A percentile compares a stretch with the other conserved stretches of the same genome.
Evolutionary conservation across 92 coral and sea anemone species (phyloP).

Genomic region (Phenganax marumi): DNA sequence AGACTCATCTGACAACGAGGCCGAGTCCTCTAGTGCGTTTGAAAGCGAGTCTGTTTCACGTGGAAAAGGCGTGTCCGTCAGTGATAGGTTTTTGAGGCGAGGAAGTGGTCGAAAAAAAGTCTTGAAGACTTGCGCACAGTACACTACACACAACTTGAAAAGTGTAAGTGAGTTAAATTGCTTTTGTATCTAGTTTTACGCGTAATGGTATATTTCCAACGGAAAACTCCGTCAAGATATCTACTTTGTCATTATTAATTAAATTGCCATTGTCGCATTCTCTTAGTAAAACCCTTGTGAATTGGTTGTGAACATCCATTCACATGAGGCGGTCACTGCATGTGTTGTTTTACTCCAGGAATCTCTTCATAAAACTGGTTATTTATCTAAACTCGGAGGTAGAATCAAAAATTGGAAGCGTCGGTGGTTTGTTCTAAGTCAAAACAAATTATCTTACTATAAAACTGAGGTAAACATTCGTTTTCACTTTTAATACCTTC

Average conservation of each 20-base stretch:
- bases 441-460: slow-evolving; percentile 89
- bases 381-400: slow-evolving; percentile 91
- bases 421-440: slow-evolving; percentile 88
- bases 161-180: slow-evolving; percentile 57
- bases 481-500: background rate
- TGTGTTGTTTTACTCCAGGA: slow-evolving; percentile 54
- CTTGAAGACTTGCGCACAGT: slow-evolving; percentile 91
- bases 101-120: slow-evolving; percentile 61
- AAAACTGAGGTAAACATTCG: slow-evolving; percentile 65
- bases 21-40: background rate
- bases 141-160: slow-evolving; percentile 91
- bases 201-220: background rate
- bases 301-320: background rate
- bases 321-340: background rate
- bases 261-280: background rate
- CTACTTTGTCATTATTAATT: background rate
- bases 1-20: slow-evolving; percentile 88
- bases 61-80: slow-evolving; percentile 22
- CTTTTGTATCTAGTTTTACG: too few relatives aligned
- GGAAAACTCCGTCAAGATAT: background rate
- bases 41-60: slow-evolving; percentile 22
- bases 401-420: slow-evolving; percentile 95
- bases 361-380: slow-evolving; percentile 85
- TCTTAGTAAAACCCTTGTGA: background rate
- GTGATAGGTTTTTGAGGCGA: slow-evolving; percentile 35